Base-by-base conservation (phyloP, 2,113 vertebrate genomes). In the Ictalurus furcatus region DNA sequence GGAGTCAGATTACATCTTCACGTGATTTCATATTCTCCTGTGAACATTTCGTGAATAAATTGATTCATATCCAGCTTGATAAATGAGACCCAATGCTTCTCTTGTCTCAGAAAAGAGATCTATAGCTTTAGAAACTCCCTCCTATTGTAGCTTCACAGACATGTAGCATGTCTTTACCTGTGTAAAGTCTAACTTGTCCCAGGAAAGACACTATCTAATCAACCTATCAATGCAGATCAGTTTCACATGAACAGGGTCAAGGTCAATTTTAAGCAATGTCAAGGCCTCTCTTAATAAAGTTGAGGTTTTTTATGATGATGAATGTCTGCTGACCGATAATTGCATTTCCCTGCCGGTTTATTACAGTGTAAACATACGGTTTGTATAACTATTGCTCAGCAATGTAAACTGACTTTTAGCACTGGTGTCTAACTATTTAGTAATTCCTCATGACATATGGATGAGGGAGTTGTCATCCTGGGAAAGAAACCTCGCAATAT, bases 191-290 rank as follows among this genome's bases (percentile, higher is more conserved):
- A 61, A 52, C 69, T 30, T 85, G 4, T 71, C 52, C 8, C 3
- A 78, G 80, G 13, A 56, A 52, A 85, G 25, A 6, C 59, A 25
- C 21, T 78, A 85, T 85, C 88, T 85, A 85, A 88, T 54, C 71
- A 65, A 65, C 48, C 21, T 3, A 67, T 16, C 21, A 82, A 61
- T n/a, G 76, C 71, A 63, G n/a, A 88, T 76, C 83, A 85, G 23
- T 6, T 17, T 67, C 12, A 63, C 7, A 1, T 34, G 28, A 58
- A 48, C 1, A 14, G 23, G 40, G 44, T 86, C 88, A 89, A 81
- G 88, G 88, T 63, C 37, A 86, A 11, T 28, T 74, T 30, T 59
- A 78, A 61, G 37, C n/a, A 65, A 37, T 21, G 54, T 65, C 56
- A 78, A 71, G 76, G 86, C 40, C 86, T 52, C 86, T 63, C 21